These are phyloP conservation scores for Propithecus deckenii DNA, from an alignment of 2,797 vertebrate species.

Conservation along the genomic window DNA sequence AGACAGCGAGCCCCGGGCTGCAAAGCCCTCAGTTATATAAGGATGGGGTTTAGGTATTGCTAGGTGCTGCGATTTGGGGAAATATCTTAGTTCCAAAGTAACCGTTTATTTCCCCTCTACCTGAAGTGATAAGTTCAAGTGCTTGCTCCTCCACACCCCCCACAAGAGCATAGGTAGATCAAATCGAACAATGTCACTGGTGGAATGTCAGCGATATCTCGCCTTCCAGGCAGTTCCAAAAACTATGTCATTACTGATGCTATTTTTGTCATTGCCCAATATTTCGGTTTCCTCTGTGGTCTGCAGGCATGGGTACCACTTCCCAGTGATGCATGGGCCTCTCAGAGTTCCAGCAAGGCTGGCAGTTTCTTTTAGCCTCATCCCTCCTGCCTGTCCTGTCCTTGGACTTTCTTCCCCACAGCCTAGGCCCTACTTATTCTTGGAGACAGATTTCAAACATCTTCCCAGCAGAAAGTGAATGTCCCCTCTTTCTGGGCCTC, in stretches of 20 bases:
- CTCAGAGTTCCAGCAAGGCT: no score
- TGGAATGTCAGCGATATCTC: not conserved
- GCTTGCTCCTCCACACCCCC: not conserved
- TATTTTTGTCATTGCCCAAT: not conserved
- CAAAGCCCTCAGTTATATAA: not conserved
- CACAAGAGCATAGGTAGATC: not conserved
- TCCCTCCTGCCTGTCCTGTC: not conserved
- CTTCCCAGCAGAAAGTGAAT: not conserved
- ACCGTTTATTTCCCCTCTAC: not conserved
- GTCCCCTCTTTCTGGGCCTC: not conserved
- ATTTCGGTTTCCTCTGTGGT: not conserved
- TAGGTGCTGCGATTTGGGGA: not conserved
- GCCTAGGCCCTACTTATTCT: not conserved
- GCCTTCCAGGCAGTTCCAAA: not conserved
- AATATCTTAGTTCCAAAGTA: not conserved
- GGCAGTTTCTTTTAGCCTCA: accelerated
- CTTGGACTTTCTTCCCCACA: not conserved
- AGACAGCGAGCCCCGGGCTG: not conserved
- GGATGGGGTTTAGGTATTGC: not conserved
- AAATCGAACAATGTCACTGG: not conserved
- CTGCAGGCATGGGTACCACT: not conserved
- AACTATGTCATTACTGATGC: not conserved
- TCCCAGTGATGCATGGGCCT: not conserved
- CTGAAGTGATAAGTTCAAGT: not conserved
- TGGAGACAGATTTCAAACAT: not conserved